phyloP scores from a whole-genome alignment of 2,797 vertebrate species.

The Salarias fasciatus region DNA sequence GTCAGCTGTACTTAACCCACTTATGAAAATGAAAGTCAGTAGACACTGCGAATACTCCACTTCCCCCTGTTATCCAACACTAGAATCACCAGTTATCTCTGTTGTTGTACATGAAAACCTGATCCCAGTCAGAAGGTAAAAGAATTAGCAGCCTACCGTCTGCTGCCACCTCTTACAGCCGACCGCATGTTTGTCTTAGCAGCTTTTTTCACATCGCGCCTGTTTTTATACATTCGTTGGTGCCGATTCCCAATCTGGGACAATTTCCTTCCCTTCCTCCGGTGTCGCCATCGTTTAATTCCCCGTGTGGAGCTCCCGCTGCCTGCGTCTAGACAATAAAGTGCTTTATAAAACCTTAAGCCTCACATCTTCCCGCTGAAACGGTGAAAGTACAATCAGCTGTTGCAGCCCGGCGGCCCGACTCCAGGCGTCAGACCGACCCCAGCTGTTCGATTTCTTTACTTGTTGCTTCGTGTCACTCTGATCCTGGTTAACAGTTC shows the following conservation, averaged over 20 bases:
- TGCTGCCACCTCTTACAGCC: constrained; percentile 22
- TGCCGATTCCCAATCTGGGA: constrained; percentile 45
- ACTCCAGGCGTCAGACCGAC: constrained; percentile 28
- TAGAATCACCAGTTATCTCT: constrained; percentile 4
- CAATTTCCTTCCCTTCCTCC: constrained; percentile 67
- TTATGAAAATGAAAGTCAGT: constrained; percentile 30
- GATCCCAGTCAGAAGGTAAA: constrained; percentile 18
- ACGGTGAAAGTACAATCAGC: constrained; percentile 64
- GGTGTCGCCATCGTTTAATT: constrained; percentile 45
- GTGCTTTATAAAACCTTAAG: constrained; percentile 65
- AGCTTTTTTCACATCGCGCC: constrained; percentile 42
- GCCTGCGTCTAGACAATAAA: constrained; percentile 72
- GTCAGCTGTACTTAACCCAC: constrained; percentile 26
- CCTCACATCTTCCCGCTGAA: constrained; percentile 53
- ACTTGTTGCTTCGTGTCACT: constrained; percentile 18
- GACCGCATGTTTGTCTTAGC: constrained; percentile 45
- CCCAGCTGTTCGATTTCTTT: constrained; percentile 43
- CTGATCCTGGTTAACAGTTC: not conserved
- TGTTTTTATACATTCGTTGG: constrained; percentile 58
- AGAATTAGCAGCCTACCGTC: constrained; percentile 9
- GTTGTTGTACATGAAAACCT: constrained; percentile 23
- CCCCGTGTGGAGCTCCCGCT: constrained; percentile 45
- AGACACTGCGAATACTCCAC: constrained; percentile 2
- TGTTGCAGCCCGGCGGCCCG: constrained; percentile 35
- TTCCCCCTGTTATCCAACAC: constrained; percentile 21